A percentile compares a stretch with the other conserved stretches of the same genome.
Conservation (phyloP, 2,797 vertebrate species). For the Phalloptychus januarius region DNA sequence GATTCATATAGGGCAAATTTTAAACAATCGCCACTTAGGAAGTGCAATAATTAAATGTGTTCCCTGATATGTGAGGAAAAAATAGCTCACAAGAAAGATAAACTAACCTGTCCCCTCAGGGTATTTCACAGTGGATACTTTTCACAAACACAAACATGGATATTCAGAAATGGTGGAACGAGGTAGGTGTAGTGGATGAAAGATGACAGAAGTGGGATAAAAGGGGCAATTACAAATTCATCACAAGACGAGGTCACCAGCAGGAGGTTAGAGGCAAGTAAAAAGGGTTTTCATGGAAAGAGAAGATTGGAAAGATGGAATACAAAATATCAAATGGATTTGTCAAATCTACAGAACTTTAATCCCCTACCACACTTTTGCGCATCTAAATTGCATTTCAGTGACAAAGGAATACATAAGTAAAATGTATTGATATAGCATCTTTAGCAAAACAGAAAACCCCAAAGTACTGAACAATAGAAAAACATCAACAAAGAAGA, state of each 20-base stretch:
- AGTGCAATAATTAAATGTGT: conserved; percentile 27
- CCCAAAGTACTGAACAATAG: no score
- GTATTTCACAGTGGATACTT: conserved; percentile 40
- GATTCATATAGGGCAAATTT: conserved; percentile 26
- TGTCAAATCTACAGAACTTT: not conserved
- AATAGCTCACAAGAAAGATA: conserved; percentile 26
- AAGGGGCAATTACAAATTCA: conserved; percentile 53
- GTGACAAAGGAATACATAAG: not conserved
- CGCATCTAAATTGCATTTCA: not conserved
- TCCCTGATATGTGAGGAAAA: not conserved
- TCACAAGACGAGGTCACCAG: conserved; percentile 28
- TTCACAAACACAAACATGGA: conserved; percentile 29
- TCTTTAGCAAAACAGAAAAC: no score
- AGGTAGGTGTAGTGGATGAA: conserved; percentile 9
- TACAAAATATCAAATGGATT: not conserved
- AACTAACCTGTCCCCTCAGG: conserved; percentile 24
- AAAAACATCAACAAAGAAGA: no score
- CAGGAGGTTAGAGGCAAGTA: conserved; percentile 27
- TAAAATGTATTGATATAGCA: no score
- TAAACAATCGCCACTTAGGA: conserved; percentile 25
- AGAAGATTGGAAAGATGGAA: conserved; percentile 12
- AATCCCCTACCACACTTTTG: not conserved
- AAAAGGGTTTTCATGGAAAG: conserved; percentile 31
- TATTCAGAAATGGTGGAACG: not conserved
- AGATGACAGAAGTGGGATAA: conserved; percentile 34